A percentile compares a stretch with the other conserved stretches of the same genome.
Conservation (phyloP, 2,888 invertebrate genomes). For the Norana najaformis region DNA sequence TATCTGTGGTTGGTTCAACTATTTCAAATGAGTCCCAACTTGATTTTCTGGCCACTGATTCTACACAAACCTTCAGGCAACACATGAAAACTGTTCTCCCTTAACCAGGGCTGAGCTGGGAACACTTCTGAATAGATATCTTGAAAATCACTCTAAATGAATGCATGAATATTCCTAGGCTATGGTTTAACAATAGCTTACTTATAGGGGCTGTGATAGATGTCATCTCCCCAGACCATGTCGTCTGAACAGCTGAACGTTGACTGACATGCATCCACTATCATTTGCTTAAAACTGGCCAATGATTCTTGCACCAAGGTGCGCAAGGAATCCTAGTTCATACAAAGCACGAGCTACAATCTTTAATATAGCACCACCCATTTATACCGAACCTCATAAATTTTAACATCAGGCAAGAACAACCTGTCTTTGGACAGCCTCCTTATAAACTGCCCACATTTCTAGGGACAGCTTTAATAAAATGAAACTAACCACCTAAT, state of each 20-base stretch:
- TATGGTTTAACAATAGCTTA: constrained; percentile 38
- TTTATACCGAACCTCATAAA: background rate
- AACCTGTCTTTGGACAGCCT: too few relatives aligned
- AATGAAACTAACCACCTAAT: background rate
- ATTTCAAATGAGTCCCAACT: background rate
- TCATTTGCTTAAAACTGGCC: constrained; percentile 69
- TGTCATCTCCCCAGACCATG: constrained; percentile 70
- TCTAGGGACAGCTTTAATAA: too few relatives aligned
- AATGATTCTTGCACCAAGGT: constrained; percentile 76
- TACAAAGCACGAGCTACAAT: constrained; percentile 2
- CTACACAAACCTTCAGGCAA: background rate
- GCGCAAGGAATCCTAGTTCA: constrained; percentile 72
- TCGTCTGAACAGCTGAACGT: constrained; percentile 67
- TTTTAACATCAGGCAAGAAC: too few relatives aligned
- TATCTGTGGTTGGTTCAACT: too few relatives aligned
- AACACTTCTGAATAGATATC: background rate
- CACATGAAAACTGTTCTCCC: background rate
- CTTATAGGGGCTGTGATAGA: constrained; percentile 54
- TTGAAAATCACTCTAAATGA: background rate
- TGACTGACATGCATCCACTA: constrained; percentile 74
- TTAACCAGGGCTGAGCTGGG: background rate
- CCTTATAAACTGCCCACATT: too few relatives aligned
- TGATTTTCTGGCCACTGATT: background rate
- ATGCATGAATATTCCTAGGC: background rate
- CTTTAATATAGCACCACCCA: background rate